Evolutionary conservation across 2,797 vertebrate genomes (phyloP).

Genomic region (Sebastes oblongus): DNA sequence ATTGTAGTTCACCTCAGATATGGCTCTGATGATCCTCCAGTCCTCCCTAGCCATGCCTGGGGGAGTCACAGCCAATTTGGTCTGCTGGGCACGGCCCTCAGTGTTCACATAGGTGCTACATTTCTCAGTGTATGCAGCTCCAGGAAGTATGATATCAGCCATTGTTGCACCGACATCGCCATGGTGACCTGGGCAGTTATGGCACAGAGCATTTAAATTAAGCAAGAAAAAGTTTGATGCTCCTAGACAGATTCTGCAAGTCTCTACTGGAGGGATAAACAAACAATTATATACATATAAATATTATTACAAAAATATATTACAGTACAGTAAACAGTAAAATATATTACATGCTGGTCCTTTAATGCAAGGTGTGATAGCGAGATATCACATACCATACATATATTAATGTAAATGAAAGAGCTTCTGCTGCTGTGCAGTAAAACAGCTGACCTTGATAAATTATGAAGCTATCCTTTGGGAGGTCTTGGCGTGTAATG

Average conservation of each 20-base stretch:
- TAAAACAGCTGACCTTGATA: constrained; percentile 87
- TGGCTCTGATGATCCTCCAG: constrained; percentile 91
- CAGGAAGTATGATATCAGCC: constrained; percentile 91
- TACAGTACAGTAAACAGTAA: too few species aligned
- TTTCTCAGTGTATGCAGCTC: constrained; percentile 93
- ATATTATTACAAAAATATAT: not conserved
- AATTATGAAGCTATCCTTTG: constrained; percentile 88
- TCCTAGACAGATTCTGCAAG: not conserved
- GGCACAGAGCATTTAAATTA: constrained; percentile 10
- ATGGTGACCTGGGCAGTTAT: constrained; percentile 84
- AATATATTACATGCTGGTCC: not conserved
- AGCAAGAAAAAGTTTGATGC: not conserved
- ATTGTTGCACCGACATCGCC: constrained; percentile 90
- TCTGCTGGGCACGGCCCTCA: constrained; percentile 90
- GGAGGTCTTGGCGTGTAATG: constrained; percentile 87
- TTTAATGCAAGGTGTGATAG: not conserved
- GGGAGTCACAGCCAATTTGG: constrained; percentile 87
- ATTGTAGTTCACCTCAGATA: constrained; percentile 86
- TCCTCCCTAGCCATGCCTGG: constrained; percentile 91
- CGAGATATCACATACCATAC: not conserved
- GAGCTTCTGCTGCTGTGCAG: constrained; percentile 26
- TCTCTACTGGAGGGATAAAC: not conserved
- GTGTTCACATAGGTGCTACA: constrained; percentile 91
- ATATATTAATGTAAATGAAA: constrained; percentile 26
- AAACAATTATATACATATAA: not conserved